Evolutionary conservation across 1,140 invertebrate species (phyloP), one percentile per base, ranked within the genome.

Genomic region (Diorhabda elongata): DNA sequence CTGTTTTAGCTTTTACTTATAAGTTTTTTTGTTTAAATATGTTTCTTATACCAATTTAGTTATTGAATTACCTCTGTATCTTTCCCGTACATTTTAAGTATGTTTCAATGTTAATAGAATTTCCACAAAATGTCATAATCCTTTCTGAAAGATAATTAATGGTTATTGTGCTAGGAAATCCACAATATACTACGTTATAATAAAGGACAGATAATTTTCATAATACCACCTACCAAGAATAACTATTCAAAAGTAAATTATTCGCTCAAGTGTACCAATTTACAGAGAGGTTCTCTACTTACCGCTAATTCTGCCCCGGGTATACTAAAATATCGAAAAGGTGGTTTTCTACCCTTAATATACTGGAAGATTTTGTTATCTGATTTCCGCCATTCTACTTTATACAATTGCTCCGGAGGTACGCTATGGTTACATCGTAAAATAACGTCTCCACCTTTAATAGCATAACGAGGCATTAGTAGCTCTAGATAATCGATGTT

Each of bases 301-400:
- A 93, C 91, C 81, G 92, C 89, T 58, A 92, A 84, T 73, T 86
- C 86, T 56, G 89, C 88, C 61, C 91, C 91, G 4, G 84, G 80
- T 44, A 87, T 85, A n/a, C 85, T 84, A 75, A 85, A 88, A 77
- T 87, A 87, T 71, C 86, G 83, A 78, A 89, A 92, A 11, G 91
- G 91, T 66, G 91, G 90, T 74, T 84, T 89, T 68, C 91, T 85
- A 66, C 89, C 89, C 71, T 87, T 88, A 77, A 92, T 88, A 80
- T 90, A 93, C 81, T 91, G 88, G 77, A 92, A 90, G 80, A 93
- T 89, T 81, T 91, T 92, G 77, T 85, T 86, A 76, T 87, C 87
- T 74, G 87, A 86, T 75, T 90, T 89, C 65, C 88, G 83, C 88
- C 91, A 93, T 78, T 91, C 90, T 69, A 89, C 88, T 77, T 89